A percentile compares a stretch with the other conserved stretches of the same genome.
phyloP scores from a whole-genome alignment of 1,140 invertebrate species.

The fruit fly (Drosophila melanogaster) region Release_6_plus_ISO1_MT NC_004354.4:19751001-19751500 shows the following conservation, averaged over 20 bases:
- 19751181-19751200: slow-evolving; percentile 14
- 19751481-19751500: slow-evolving; percentile 86
- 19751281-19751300: slow-evolving; percentile 28
- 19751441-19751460: slow-evolving; percentile 87
- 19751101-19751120: slow-evolving; percentile 26
- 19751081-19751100: slow-evolving; percentile 15
- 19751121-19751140: slow-evolving; percentile 20
- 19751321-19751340: slow-evolving; percentile 22
- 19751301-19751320: slow-evolving; percentile 16
- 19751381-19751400: not conserved
- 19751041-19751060: not conserved
- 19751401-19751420: slow-evolving; percentile 6
- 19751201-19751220: slow-evolving; percentile 4
- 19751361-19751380: not conserved
- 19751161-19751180: slow-evolving; percentile 2
- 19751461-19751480: slow-evolving; percentile 86
- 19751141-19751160: slow-evolving; percentile 37
- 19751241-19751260: slow-evolving; percentile 1
- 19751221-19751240: slow-evolving; percentile 25
- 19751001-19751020: slow-evolving; percentile 1
- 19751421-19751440: slow-evolving; percentile 85
- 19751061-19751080: not conserved
- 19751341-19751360: slow-evolving; percentile 27
- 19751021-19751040: not conserved
- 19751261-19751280: not conserved